Evolutionary conservation across 1,140 invertebrate genomes (phyloP), one percentile per base, ranked within the genome.

Genomic region (Maniola jurtina): DNA sequence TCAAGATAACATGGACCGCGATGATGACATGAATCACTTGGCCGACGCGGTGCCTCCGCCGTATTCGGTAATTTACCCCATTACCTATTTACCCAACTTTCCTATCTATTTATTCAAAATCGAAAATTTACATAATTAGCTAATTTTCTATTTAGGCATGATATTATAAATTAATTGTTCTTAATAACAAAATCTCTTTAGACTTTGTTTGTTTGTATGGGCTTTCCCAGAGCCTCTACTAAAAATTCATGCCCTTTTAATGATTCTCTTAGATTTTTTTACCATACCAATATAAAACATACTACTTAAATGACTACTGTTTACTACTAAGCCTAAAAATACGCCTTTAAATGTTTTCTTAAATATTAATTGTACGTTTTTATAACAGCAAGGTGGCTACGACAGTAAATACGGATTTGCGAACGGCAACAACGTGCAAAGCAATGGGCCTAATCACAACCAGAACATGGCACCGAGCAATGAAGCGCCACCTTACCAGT

Each of bases 41-140:
- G 69, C 74, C 35, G 86, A 89, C 35, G 83, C 88, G 74, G 92
- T 94, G 68, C 93, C 93, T 80, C 95, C 96, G 68, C 96, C 96
- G 64, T 97, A 97, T 87, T 95, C 95, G 93, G 94, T 94, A 92
- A 91, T 91, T 13, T 92, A 87, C 5, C 48, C 48, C 48, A 8
- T 50, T 50, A 16, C 13, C 13, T 42, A 13, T 42, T 48, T 36
- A 55, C n/a, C 13, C 11, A 7, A 50, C 10, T 71, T 76, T 73
- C 0, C 38, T n/a, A 6, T 38, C 10, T 38, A 25, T 25, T 25
- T 25, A 1, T 25, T 25, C 4, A 25, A 25, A 25, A 25, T 25
- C 25, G 25, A 25, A 25, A 25, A 25, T 25, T 25, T 25, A 25
- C 25, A 25, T 40, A 40, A 2, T 11, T 40, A 40, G 2, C 38